phyloP scores from a whole-genome alignment of 2,797 vertebrate species.

The Coreius guichenoti region DNA sequence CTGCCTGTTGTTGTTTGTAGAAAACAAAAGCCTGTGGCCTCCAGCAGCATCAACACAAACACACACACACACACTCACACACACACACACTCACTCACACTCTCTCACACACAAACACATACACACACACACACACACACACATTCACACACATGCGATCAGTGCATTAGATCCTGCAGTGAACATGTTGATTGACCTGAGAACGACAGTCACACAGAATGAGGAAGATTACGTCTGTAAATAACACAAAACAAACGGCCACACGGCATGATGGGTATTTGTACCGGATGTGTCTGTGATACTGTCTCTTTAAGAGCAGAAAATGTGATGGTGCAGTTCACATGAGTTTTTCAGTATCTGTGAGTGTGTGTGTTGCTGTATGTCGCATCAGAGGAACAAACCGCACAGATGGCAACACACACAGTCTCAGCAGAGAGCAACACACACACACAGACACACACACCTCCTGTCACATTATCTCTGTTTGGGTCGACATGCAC shows the following conservation, averaged over 20 bases:
- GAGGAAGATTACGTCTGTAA: not conserved
- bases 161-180: not conserved
- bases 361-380: not conserved
- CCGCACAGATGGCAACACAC: conserved; percentile 37
- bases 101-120: too few species aligned
- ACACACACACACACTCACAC: conserved; percentile 5
- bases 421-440: conserved; percentile 26
- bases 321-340: not conserved
- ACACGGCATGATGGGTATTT: not conserved
- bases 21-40: conserved; percentile 26
- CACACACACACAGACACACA: conserved; percentile 1
- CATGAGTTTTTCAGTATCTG: not conserved
- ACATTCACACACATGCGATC: not conserved
- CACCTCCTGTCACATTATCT: conserved; percentile 15
- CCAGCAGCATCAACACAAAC: conserved; percentile 5
- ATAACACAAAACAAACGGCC: conserved; percentile 1
- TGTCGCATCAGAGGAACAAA: conserved; percentile 23
- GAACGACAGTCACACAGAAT: not conserved
- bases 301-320: conserved; percentile 5
- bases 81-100: not conserved
- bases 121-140: too few species aligned
- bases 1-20: conserved; percentile 25
- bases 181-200: not conserved
- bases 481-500: conserved; percentile 17
- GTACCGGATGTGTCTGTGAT: not conserved